Evolutionary conservation across 2,113 vertebrate species (phyloP).

Genomic region (Ivindomyrus marchei): DNA sequence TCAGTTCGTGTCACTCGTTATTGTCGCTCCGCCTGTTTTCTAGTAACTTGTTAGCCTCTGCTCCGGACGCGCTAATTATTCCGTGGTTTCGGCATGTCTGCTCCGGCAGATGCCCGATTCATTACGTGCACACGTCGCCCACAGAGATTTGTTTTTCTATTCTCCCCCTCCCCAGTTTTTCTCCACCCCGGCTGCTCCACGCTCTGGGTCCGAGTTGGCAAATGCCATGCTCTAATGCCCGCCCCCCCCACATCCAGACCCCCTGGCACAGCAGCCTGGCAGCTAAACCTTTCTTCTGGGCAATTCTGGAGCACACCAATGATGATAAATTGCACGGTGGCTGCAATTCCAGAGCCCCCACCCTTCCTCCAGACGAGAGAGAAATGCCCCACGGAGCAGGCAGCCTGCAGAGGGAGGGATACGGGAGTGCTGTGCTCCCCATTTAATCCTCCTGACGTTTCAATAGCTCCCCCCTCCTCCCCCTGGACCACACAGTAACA

Average conservation of each 20-base stretch:
- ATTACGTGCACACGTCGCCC: slow-evolving; percentile 25
- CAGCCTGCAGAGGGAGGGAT: slow-evolving; percentile 14
- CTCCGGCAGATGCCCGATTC: slow-evolving; percentile 27
- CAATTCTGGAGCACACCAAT: slow-evolving; percentile 34
- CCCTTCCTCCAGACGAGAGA: neutral
- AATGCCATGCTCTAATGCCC: neutral
- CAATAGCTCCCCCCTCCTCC: slow-evolving; percentile 24
- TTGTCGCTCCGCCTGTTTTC: neutral
- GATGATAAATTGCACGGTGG: slow-evolving; percentile 41
- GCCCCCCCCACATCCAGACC: neutral
- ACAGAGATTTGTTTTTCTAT: neutral
- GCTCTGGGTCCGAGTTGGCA: neutral
- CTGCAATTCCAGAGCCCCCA: slow-evolving; percentile 36
- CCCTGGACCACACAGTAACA: neutral
- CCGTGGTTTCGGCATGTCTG: slow-evolving; percentile 29
- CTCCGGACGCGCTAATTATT: slow-evolving; percentile 31
- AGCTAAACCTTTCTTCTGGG: slow-evolving; percentile 46
- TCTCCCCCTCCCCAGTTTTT: neutral
- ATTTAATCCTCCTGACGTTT: slow-evolving; percentile 49
- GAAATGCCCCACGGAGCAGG: neutral
- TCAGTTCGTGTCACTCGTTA: neutral
- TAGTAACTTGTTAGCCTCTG: slow-evolving; percentile 30
- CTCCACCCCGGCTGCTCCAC: neutral
- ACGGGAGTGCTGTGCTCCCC: slow-evolving; percentile 10
- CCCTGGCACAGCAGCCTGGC: neutral